Percentiles rank a stretch among this genome's conserved stretches.
Evolutionary conservation across 2,888 invertebrate genomes (phyloP).

Genomic region (Ectemnius continuus): DNA sequence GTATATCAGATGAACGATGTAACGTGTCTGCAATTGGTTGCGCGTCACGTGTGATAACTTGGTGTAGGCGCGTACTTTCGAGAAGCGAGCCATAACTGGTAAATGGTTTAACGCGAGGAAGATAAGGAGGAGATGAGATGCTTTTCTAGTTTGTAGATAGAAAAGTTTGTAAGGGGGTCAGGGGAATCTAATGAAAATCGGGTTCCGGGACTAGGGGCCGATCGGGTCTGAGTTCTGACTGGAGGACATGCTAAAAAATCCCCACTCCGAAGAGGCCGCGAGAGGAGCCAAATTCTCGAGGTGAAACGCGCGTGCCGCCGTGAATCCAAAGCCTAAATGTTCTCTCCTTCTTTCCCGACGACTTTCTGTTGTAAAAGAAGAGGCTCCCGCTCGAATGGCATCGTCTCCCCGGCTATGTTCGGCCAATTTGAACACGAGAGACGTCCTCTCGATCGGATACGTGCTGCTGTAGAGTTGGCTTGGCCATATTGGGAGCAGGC

Average conservation of each 20-base stretch:
- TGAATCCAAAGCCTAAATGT: conserved; percentile 59
- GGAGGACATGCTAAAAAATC: conserved; percentile 47
- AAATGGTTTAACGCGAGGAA: neutral
- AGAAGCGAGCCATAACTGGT: neutral
- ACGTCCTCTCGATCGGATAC: conserved; percentile 41
- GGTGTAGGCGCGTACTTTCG: neutral
- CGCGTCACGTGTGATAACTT: neutral
- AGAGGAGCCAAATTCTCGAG: conserved; percentile 58
- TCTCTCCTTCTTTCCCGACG: conserved; percentile 47
- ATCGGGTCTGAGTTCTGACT: conserved; percentile 38
- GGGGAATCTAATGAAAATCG: conserved; percentile 17
- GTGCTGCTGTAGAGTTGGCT: conserved; percentile 48
- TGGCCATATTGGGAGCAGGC: conserved; percentile 64
- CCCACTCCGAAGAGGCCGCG: conserved; percentile 26
- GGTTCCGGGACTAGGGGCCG: neutral
- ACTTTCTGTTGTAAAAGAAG: conserved; percentile 18
- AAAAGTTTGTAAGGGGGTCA: neutral
- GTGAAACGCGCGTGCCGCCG: conserved; percentile 54
- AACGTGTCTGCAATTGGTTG: neutral
- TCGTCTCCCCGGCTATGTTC: neutral
- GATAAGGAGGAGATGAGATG: no score
- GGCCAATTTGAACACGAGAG: conserved; percentile 43
- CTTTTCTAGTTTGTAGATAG: no score
- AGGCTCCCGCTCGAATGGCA: neutral
- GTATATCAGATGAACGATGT: conserved; percentile 45